Percentiles rank a stretch among this genome's conserved stretches.
These are phyloP conservation scores for Apamea epomidion DNA, from an alignment of 2,888 invertebrate genomes.

Conservation along the genomic window DNA sequence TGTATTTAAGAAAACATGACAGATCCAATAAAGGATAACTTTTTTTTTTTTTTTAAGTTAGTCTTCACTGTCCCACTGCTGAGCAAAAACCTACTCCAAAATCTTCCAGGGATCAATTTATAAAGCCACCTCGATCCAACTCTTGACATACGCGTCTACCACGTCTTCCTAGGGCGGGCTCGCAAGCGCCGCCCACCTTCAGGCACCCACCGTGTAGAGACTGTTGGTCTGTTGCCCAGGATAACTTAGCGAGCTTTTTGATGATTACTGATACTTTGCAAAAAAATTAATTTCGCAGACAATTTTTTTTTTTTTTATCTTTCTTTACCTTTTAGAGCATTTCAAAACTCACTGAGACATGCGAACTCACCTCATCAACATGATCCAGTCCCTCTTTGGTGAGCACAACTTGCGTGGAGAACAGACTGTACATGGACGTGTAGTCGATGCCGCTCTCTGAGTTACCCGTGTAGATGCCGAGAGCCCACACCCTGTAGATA, in stretches of 20 bases:
- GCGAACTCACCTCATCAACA: constrained; percentile 89
- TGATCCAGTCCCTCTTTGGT: constrained; percentile 94
- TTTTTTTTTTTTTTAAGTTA: neutral
- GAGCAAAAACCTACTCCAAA: too few relatives aligned
- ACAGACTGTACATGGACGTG: constrained; percentile 94
- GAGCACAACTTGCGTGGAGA: constrained; percentile 93
- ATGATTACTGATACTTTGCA: neutral
- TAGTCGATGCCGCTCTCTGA: constrained; percentile 94
- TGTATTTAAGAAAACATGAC: neutral
- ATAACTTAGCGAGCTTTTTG: neutral
- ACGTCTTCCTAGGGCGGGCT: neutral
- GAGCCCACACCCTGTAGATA: constrained; percentile 93
- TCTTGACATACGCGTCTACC: neutral
- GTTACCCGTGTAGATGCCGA: constrained; percentile 93
- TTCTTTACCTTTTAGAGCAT: neutral
- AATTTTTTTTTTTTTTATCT: too few relatives aligned
- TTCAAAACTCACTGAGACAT: neutral
- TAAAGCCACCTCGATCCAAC: neutral
- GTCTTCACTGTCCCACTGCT: too few relatives aligned
- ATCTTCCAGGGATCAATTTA: neutral
- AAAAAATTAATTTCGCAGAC: neutral
- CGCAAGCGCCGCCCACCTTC: neutral
- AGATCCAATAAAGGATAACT: neutral
- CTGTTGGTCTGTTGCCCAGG: neutral
- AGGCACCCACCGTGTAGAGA: too few relatives aligned